phyloP scores from a whole-genome alignment of 64 coral and sea anemone species.

The Acropora yongei region DNA sequence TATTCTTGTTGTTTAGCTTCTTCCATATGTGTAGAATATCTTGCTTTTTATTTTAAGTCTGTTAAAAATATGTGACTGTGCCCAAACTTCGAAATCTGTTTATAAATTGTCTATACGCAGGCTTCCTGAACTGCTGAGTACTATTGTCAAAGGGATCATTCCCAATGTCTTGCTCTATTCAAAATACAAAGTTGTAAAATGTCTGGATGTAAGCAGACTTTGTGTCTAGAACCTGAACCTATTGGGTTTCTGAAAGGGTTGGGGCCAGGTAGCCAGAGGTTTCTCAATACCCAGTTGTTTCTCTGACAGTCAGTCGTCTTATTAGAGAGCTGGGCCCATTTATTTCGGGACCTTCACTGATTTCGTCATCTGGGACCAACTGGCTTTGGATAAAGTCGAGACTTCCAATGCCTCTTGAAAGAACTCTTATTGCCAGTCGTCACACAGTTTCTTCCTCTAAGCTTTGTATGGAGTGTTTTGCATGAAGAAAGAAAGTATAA shows the following conservation, averaged over 20 bases:
- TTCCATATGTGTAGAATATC: no score
- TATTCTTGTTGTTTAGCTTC: no score
- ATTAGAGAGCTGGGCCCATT: not conserved
- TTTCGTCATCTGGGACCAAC: not conserved
- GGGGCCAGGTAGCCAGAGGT: not conserved
- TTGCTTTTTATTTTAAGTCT: no score
- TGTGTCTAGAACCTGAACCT: not conserved
- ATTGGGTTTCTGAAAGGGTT: not conserved
- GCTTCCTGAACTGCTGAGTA: no score
- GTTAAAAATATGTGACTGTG: no score
- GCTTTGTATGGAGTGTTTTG: slow-evolving; percentile 30
- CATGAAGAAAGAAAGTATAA: not conserved
- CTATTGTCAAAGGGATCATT: slow-evolving; percentile 12
- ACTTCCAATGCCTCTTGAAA: no score
- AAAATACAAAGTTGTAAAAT: not conserved
- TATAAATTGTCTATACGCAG: no score
- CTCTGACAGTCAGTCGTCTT: not conserved
- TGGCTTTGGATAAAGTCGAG: no score
- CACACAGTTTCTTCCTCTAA: slow-evolving; percentile 26
- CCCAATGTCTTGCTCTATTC: not conserved
- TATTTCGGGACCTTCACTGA: not conserved
- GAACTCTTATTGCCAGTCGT: slow-evolving; percentile 2
- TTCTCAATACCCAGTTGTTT: not conserved
- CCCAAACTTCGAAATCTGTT: no score
- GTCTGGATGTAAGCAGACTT: not conserved